Conservation (phyloP, 92 coral and sea anemone genomes). For the Palythoa heliodiscus region DNA sequence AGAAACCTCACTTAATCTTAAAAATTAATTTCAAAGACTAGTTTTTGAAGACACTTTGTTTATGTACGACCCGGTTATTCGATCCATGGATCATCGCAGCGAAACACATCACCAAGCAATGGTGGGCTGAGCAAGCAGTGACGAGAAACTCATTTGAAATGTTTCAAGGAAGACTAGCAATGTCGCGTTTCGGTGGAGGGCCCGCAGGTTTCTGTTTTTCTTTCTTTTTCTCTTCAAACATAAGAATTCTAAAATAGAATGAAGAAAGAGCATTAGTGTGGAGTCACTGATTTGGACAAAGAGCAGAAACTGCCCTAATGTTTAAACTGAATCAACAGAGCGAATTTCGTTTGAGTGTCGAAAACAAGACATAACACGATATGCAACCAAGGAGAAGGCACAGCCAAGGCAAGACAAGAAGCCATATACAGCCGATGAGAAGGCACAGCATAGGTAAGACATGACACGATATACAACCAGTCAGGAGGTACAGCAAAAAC, state of each 20-base stretch:
- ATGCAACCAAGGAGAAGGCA: too few relatives aligned
- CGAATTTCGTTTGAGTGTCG: too few relatives aligned
- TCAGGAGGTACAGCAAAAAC: too few relatives aligned
- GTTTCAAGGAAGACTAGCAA: slow-evolving; percentile 84
- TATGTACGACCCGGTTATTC: not conserved
- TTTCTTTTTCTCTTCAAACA: slow-evolving; percentile 89
- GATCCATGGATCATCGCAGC: not conserved
- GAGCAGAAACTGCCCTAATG: not conserved
- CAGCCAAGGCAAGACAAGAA: too few relatives aligned
- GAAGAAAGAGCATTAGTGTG: not conserved
- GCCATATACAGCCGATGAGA: too few relatives aligned
- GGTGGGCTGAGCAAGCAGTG: not conserved
- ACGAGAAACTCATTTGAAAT: not conserved
- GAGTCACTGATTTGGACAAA: not conserved
- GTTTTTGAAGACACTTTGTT: not conserved
- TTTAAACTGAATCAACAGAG: too few relatives aligned
- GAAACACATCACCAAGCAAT: not conserved
- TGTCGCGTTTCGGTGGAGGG: slow-evolving; percentile 85
- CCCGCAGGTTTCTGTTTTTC: slow-evolving; percentile 77
- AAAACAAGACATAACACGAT: too few relatives aligned
- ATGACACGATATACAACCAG: too few relatives aligned
- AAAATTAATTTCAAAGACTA: not conserved
- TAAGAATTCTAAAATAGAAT: slow-evolving; percentile 67
- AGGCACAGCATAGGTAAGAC: too few relatives aligned
- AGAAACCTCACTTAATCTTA: too few relatives aligned